phyloP scores from a whole-genome alignment of 2,797 vertebrate genomes.

The Cyprinella venusta region DNA sequence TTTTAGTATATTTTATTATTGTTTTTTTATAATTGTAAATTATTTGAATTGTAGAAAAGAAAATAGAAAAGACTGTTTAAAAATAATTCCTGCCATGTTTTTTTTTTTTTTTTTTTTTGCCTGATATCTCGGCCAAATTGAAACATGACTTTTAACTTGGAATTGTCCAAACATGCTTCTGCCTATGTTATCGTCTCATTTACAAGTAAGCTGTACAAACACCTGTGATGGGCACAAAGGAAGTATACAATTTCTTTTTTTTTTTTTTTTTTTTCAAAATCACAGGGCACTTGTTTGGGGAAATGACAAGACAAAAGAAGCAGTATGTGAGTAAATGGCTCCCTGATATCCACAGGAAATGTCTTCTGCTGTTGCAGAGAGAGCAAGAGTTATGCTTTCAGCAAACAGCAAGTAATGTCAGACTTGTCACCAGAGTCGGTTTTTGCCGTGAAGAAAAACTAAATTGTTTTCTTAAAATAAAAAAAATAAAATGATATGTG shows the following conservation, averaged over 20 bases:
- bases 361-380: constrained; percentile 25
- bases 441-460: neutral
- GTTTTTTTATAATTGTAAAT: neutral
- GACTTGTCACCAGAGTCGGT: neutral
- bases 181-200: neutral
- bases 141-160: constrained; percentile 4
- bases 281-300: constrained; percentile 49
- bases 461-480: too few species aligned
- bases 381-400: constrained; percentile 4
- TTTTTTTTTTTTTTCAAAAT: constrained; percentile 9
- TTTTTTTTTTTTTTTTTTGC: neutral
- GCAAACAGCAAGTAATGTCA: constrained; percentile 14
- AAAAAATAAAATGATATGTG: too few species aligned
- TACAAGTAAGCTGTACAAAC: constrained; percentile 6
- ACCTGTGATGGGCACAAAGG: constrained; percentile 30
- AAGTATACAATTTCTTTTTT: constrained; percentile 18
- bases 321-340: constrained; percentile 44
- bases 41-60: neutral
- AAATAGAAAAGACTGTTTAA: neutral
- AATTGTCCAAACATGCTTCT: constrained; percentile 33
- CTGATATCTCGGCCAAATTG: neutral
- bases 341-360: constrained; percentile 55
- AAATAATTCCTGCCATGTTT: neutral
- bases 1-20: neutral
- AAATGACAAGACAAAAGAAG: constrained; percentile 55